Evolutionary conservation across 2,113 vertebrate genomes (phyloP).

Genomic region (Malurus melanocephalus): DNA sequence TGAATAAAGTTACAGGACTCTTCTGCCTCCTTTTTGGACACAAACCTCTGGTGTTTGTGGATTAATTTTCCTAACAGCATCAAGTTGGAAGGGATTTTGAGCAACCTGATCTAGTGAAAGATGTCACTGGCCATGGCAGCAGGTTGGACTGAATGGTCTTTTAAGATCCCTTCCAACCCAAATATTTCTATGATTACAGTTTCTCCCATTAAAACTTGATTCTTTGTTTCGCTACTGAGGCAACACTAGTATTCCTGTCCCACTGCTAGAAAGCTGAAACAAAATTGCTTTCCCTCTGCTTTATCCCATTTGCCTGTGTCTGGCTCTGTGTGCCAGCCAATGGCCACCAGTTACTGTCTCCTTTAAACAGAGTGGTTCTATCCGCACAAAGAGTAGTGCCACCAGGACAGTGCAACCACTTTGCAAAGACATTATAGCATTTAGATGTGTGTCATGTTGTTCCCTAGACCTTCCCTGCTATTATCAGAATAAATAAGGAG

Average conservation of each 20-base stretch:
- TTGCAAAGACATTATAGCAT: background rate
- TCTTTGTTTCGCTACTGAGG: background rate
- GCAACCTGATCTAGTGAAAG: background rate
- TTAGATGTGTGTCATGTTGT: background rate
- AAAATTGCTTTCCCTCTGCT: background rate
- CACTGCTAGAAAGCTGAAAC: background rate
- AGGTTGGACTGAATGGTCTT: background rate
- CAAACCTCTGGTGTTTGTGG: no score
- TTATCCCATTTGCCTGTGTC: background rate
- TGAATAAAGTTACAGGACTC: no score
- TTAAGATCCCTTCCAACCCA: background rate
- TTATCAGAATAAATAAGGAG: background rate
- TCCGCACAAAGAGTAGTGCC: background rate
- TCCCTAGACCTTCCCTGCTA: background rate
- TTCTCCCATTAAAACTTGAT: background rate
- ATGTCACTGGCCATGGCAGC: background rate
- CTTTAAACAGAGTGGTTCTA: background rate
- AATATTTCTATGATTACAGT: background rate
- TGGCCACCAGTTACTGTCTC: background rate
- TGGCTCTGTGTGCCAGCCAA: background rate
- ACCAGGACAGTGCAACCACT: background rate
- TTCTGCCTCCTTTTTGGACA: no score
- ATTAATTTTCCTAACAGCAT: no score
- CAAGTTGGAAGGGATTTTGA: background rate
- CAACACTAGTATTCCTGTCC: background rate